Conservation (phyloP, 2,113 vertebrate genomes). For the Eurypyga helias region DNA sequence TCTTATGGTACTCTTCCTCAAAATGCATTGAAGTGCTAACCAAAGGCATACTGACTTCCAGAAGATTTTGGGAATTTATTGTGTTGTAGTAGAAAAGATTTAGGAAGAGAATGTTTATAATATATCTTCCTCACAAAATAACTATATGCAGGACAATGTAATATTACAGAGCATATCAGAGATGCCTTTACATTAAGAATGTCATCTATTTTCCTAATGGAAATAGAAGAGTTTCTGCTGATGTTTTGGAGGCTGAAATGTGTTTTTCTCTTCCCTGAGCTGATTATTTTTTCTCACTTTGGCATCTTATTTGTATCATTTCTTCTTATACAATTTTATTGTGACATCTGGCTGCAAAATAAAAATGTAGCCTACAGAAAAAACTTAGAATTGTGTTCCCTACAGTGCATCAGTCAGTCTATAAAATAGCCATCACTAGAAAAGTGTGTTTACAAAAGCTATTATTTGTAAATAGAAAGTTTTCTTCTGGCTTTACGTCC, state of each 20-base stretch:
- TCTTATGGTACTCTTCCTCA: neutral
- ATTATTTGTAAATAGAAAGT: neutral
- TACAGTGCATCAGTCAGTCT: slow-evolving; percentile 35
- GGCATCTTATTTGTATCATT: slow-evolving; percentile 16
- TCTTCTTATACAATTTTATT: slow-evolving; percentile 37
- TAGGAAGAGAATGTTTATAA: neutral
- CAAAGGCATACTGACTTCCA: neutral
- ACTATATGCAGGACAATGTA: slow-evolving; percentile 15
- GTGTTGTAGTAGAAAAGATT: neutral
- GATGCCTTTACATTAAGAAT: slow-evolving; percentile 26
- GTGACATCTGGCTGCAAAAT: slow-evolving; percentile 51
- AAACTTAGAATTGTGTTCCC: slow-evolving; percentile 19
- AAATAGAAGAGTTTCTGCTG: slow-evolving; percentile 29
- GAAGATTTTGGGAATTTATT: neutral
- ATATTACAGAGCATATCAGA: neutral
- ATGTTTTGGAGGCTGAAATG: slow-evolving; percentile 47
- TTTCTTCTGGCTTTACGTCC: neutral
- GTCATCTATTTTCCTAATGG: slow-evolving; percentile 39
- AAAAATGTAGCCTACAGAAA: slow-evolving; percentile 51
- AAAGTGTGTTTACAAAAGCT: slow-evolving; percentile 44
- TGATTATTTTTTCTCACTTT: slow-evolving; percentile 60
- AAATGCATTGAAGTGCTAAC: neutral
- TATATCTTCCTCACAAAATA: neutral
- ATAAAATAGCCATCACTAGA: slow-evolving; percentile 31
- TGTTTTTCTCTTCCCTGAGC: slow-evolving; percentile 15